These are phyloP conservation scores for Lucilia sericata DNA, from an alignment of 1,140 invertebrate genomes.

Conservation along the genomic window DNA sequence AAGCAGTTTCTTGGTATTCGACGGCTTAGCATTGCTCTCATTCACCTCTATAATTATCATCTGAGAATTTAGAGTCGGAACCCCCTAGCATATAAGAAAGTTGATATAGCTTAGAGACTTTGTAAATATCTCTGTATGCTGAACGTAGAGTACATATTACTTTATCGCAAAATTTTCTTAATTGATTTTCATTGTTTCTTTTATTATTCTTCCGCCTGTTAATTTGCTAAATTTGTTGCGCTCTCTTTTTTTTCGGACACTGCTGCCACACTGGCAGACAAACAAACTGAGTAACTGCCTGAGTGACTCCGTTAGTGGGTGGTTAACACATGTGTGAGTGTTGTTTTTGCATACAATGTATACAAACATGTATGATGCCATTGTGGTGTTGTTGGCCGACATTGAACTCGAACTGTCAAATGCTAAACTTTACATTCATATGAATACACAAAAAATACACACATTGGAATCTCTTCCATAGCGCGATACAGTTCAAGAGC, in stretches of 20 bases:
- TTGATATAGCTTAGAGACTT: too few species aligned
- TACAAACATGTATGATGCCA: background rate
- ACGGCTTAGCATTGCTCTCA: too few species aligned
- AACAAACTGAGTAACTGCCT: background rate
- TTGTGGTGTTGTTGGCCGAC: conserved; percentile 62
- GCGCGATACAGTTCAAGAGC: background rate
- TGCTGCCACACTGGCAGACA: background rate
- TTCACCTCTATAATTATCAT: too few species aligned
- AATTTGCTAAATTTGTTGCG: background rate
- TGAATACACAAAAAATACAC: too few species aligned
- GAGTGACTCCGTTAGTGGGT: conserved; percentile 34
- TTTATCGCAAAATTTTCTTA: background rate
- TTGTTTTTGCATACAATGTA: too few species aligned
- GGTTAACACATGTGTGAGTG: conserved; percentile 46
- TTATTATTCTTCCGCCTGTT: background rate
- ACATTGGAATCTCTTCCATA: background rate
- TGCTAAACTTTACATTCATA: background rate
- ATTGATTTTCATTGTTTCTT: background rate
- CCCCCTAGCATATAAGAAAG: too few species aligned
- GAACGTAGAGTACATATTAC: background rate
- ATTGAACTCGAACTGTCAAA: conserved; percentile 65
- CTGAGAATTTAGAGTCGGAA: too few species aligned
- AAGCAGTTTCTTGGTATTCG: too few species aligned
- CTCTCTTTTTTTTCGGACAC: background rate
- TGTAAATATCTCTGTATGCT: too few species aligned